phyloP scores from a whole-genome alignment of 2,113 vertebrate species.

The Actenoides lindsayi region DNA sequence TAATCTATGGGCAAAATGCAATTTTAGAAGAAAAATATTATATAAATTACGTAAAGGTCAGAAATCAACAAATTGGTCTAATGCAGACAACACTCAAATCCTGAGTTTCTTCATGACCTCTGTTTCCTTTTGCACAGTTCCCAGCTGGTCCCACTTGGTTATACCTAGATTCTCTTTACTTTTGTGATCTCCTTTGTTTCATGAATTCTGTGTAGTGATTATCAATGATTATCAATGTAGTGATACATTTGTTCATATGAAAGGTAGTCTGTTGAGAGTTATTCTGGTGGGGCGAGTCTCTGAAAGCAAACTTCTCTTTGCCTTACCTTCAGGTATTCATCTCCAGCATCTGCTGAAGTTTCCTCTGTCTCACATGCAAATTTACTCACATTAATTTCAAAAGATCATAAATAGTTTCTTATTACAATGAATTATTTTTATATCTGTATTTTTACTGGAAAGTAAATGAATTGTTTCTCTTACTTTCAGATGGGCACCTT shows the following conservation, averaged over 20 bases:
- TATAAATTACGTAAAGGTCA: neutral
- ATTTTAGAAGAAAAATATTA: neutral
- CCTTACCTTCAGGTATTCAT: neutral
- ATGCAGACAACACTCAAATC: neutral
- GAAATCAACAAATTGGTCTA: neutral
- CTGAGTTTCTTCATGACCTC: neutral
- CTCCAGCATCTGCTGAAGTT: neutral
- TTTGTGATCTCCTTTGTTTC: neutral
- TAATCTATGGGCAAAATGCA: neutral
- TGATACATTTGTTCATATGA: neutral
- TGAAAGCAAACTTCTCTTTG: neutral
- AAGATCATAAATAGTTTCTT: neutral
- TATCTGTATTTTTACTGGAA: neutral
- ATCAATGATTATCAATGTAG: neutral
- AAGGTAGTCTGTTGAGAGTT: neutral
- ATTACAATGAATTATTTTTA: neutral
- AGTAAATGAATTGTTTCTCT: neutral
- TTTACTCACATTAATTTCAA: neutral
- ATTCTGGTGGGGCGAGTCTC: neutral
- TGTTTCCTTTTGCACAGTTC: neutral
- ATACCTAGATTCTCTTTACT: neutral
- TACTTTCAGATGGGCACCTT: constrained; percentile 77
- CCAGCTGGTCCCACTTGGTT: neutral
- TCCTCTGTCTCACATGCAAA: fast-evolving
- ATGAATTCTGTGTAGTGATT: neutral